Evolutionary conservation across 2,888 invertebrate genomes (phyloP), one percentile per base, ranked within the genome.

Genomic region (Drosophila leonis): DNA sequence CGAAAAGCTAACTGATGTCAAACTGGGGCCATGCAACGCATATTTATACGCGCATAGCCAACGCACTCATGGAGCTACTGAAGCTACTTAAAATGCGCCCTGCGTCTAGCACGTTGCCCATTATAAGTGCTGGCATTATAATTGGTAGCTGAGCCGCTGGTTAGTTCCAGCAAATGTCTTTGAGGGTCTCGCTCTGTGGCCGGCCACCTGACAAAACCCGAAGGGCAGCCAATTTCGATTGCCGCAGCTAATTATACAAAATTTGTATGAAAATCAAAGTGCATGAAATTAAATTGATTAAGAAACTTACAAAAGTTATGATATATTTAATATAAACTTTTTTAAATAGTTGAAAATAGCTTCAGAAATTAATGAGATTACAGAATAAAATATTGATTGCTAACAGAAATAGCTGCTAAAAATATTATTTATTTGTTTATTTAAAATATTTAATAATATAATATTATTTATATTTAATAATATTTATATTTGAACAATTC

Each of bases 201-300:
- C 55, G 56, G 35, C 60, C n/a, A n/a, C n/a, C n/a, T 48, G 56
- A 66, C 31, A 75, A 83, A 83, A 80, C 83, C 83, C 83, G 88
- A 83, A 88, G 83, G 83, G 86, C 83, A 88, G 76, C 82, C 85
- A 83, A 79, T 27, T 60, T 56, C 55, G 59, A 78, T 56, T 42
- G 72, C 52, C 52, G 46, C 59, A 52, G 55, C 44, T 78, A 69
- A 81, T 72, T 81, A 65, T 65, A 64, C 72, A 64, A 57, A 60
- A 64, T 69, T 61, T 69, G 35, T 68, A 52, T 68, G 46, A 52
- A 63, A 39, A 59, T 49, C 63, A 42, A 72, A 65, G 29, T 71
- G 65, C 48, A 44, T 31, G 18, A 37, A 57, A 65, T 37, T 10
- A 9, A 63, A 55, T 56, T 44, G 31, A 46, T 56, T 41, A 24